These are phyloP conservation scores for Xenopus laevis DNA, from an alignment of 2,113 vertebrate genomes.

Conservation along the genomic window DNA sequence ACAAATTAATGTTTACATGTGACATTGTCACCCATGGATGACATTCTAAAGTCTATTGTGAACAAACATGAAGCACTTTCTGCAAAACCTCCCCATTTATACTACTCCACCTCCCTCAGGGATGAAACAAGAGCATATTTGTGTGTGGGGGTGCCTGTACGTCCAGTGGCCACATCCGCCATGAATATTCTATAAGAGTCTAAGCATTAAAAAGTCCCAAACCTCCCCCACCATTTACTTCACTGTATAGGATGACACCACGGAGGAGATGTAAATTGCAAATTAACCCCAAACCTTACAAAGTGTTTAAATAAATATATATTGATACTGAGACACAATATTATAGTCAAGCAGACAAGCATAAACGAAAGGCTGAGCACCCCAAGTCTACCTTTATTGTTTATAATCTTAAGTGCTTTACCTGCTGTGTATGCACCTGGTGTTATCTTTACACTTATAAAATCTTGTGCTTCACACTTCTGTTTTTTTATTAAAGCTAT, in stretches of 20 bases:
- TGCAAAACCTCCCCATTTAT: background rate
- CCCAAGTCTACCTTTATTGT: too few relatives aligned
- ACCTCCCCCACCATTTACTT: background rate
- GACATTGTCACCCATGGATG: slow-evolving; percentile 29
- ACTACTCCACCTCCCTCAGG: background rate
- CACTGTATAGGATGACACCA: background rate
- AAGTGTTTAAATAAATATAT: too few relatives aligned
- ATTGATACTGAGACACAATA: too few relatives aligned
- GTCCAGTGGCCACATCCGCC: slow-evolving; percentile 23
- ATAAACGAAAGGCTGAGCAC: too few relatives aligned
- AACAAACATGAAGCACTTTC: slow-evolving; percentile 24
- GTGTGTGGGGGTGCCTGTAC: background rate
- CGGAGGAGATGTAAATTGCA: background rate
- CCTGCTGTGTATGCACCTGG: too few relatives aligned
- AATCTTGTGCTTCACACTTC: too few relatives aligned
- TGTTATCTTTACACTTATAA: too few relatives aligned
- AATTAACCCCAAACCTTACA: background rate
- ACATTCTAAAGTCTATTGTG: slow-evolving; percentile 34
- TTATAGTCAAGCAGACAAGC: too few relatives aligned
- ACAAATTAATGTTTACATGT: slow-evolving; percentile 30
- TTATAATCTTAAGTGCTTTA: too few relatives aligned
- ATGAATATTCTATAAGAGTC: slow-evolving; percentile 30
- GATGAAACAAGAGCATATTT: background rate
- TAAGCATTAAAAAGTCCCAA: too few relatives aligned
- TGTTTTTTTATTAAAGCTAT: too few relatives aligned